phyloP scores from a whole-genome alignment of 2,888 invertebrate species.

The Synergus itoensis region DNA sequence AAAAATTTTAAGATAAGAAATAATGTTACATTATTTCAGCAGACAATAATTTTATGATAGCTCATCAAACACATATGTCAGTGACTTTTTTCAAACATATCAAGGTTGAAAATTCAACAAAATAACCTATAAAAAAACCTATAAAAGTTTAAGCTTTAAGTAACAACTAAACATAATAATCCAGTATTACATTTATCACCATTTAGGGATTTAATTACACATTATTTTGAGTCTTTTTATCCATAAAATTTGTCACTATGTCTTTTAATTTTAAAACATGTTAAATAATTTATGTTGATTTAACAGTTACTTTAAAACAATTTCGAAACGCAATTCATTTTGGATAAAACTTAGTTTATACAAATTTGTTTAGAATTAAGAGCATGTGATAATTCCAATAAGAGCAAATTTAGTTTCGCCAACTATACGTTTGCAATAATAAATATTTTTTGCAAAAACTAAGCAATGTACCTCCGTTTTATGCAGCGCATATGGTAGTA shows the following conservation, averaged over 20 bases:
- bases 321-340: background rate
- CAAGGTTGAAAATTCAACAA: background rate
- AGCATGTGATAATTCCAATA: background rate
- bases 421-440: too few relatives aligned
- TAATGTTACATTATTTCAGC: background rate
- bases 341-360: background rate
- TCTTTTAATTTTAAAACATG: background rate
- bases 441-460: too few relatives aligned
- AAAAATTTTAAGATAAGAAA: conserved; percentile 21
- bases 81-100: conserved; percentile 8
- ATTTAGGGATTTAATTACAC: background rate
- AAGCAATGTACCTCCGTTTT: too few relatives aligned
- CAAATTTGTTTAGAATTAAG: background rate
- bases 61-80: background rate
- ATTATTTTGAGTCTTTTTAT: background rate
- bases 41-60: conserved; percentile 15
- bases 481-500: too few relatives aligned
- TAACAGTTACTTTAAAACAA: background rate
- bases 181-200: background rate
- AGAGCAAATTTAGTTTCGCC: background rate
- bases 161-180: background rate
- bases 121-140: background rate
- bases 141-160: background rate
- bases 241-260: background rate
- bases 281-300: background rate